Conservation (phyloP, 2,888 invertebrate species). For the Clitarchus hookeri region DNA sequence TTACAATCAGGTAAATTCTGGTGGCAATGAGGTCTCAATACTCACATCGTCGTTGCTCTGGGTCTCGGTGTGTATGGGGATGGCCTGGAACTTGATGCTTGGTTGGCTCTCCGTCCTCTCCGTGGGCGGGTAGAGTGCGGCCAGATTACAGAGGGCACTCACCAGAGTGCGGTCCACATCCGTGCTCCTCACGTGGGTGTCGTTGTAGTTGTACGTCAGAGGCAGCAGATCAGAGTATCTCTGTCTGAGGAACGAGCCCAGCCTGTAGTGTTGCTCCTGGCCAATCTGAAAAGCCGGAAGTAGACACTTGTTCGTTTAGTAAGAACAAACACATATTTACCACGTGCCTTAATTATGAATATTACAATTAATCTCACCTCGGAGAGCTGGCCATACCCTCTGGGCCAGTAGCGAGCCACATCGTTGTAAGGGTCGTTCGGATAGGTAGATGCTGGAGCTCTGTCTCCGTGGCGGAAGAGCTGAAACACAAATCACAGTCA, state of each 20-base stretch:
- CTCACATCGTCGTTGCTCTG: conserved; percentile 49
- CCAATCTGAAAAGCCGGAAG: background rate
- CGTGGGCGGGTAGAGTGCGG: conserved; percentile 53
- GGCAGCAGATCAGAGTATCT: conserved; percentile 16
- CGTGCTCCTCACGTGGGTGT: conserved; percentile 50
- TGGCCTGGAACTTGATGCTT: conserved; percentile 56
- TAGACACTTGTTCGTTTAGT: background rate
- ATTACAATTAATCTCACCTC: background rate
- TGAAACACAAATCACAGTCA: background rate
- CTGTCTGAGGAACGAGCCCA: conserved; percentile 18
- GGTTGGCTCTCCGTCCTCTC: conserved; percentile 41
- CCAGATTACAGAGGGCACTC: conserved; percentile 54
- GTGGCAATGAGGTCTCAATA: background rate
- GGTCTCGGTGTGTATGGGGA: conserved; percentile 58
- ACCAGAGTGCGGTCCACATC: conserved; percentile 58
- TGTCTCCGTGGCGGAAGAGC: conserved; percentile 19
- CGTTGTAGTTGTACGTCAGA: conserved; percentile 11
- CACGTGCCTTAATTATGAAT: background rate
- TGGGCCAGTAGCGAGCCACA: conserved; percentile 11
- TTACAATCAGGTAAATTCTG: too few relatives aligned
- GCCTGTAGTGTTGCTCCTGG: background rate
- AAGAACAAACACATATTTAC: background rate
- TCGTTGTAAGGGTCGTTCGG: conserved; percentile 18
- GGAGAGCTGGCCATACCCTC: background rate
- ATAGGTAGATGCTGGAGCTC: background rate